Percentiles rank a stretch among this genome's conserved stretches.
phyloP scores from a whole-genome alignment of 2,113 vertebrate genomes.

The Ranitomeya imitator region DNA sequence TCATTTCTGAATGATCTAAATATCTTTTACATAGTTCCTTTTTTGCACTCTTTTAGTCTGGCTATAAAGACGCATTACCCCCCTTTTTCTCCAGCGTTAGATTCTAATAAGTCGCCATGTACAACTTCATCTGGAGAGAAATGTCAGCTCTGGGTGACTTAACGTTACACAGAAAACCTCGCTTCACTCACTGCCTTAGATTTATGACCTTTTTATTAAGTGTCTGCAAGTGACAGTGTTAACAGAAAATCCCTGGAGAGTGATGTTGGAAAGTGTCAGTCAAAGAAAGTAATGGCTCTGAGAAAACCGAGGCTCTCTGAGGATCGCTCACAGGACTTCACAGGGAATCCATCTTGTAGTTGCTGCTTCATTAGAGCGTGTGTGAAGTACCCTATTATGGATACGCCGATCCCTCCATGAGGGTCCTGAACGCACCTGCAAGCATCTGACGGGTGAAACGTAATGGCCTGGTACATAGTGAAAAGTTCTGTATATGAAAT shows the following conservation, averaged over 20 bases:
- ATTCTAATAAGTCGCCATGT: conserved; percentile 5
- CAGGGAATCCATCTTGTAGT: conserved; percentile 16
- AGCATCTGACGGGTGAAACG: conserved; percentile 26
- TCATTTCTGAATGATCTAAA: background rate
- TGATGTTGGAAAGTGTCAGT: conserved; percentile 44
- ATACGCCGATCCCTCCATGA: conserved; percentile 23
- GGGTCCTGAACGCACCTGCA: conserved; percentile 34
- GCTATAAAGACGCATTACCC: background rate
- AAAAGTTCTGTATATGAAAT: conserved; percentile 18
- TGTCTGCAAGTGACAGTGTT: conserved; percentile 53
- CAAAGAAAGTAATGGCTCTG: conserved; percentile 18
- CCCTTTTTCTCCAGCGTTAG: background rate
- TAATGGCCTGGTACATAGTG: conserved; percentile 32
- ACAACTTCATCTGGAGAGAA: conserved; percentile 42
- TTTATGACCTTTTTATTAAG: conserved; percentile 52
- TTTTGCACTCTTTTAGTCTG: background rate
- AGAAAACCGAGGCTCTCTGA: conserved; percentile 19
- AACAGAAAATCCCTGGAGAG: conserved; percentile 46
- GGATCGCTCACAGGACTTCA: conserved; percentile 12
- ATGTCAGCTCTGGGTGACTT: conserved; percentile 34
- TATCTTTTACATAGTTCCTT: background rate
- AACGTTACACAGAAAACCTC: conserved; percentile 34
- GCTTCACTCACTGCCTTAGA: conserved; percentile 18
- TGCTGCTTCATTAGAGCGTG: conserved; percentile 17
- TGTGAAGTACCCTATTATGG: conserved; percentile 14